A percentile compares a stretch with the other conserved stretches of the same genome.
Conservation (phyloP, 1,140 invertebrate species). For the Drosophila subpulchrella region DNA sequence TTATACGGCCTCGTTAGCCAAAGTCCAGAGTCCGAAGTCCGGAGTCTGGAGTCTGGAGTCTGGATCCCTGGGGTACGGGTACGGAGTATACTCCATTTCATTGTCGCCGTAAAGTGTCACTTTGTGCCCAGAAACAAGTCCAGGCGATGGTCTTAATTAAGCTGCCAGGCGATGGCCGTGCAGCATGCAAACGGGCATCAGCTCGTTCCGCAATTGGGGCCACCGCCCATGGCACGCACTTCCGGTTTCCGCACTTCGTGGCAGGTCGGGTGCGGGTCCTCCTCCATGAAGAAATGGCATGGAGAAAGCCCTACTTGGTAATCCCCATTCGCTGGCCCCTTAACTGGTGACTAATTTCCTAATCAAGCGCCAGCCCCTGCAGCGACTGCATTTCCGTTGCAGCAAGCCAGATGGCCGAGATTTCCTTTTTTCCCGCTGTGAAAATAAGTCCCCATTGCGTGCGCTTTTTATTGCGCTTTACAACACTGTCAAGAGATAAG, state of each 20-base stretch:
- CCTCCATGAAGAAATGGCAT: neutral
- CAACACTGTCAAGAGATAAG: conserved; percentile 22
- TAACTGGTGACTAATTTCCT: conserved; percentile 32
- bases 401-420: conserved; percentile 18
- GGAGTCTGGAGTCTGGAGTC: neutral
- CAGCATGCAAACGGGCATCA: conserved; percentile 18
- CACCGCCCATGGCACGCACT: conserved; percentile 24
- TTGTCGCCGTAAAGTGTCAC: conserved; percentile 5
- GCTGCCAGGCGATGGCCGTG: conserved; percentile 23
- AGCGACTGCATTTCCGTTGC: conserved; percentile 11
- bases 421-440: neutral
- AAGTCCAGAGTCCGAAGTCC: neutral
- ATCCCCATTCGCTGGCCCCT: neutral
- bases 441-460: conserved; percentile 1
- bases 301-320: neutral
- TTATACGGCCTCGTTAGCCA: neutral
- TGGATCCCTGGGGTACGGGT: neutral
- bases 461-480: conserved; percentile 20
- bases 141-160: conserved; percentile 11
- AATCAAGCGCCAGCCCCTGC: conserved; percentile 23
- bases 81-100: neutral
- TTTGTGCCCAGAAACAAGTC: conserved; percentile 14
- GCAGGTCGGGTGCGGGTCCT: neutral
- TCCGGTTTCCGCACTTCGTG: conserved; percentile 5
- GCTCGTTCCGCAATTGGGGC: conserved; percentile 7